phyloP scores from a whole-genome alignment of 2,888 invertebrate species.

The Folsomia candida region DNA sequence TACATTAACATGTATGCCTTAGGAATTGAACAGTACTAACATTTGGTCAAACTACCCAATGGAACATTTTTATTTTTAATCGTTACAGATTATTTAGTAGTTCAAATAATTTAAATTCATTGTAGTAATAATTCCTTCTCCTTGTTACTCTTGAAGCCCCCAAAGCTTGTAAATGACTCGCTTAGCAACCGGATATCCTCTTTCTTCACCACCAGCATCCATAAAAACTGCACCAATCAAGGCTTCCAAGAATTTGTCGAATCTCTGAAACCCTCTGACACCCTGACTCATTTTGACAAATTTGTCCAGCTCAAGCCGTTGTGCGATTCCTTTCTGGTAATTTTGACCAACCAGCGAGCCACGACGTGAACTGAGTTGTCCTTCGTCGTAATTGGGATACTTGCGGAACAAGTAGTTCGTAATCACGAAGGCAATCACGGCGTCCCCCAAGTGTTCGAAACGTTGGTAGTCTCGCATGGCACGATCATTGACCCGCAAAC shows the following conservation, averaged over 20 bases:
- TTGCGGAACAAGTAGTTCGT: not conserved
- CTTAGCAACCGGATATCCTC: not conserved
- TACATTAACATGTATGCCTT: too few relatives aligned
- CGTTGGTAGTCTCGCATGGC: not conserved
- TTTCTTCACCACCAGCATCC: not conserved
- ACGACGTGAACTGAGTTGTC: not conserved
- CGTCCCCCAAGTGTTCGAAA: slow-evolving; percentile 5
- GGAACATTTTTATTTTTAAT: too few relatives aligned
- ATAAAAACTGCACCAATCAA: not conserved
- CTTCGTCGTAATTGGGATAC: not conserved
- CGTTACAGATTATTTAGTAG: too few relatives aligned
- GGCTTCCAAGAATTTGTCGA: not conserved
- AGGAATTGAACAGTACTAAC: too few relatives aligned
- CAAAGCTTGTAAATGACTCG: slow-evolving; percentile 5
- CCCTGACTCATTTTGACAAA: not conserved
- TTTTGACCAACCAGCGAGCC: not conserved
- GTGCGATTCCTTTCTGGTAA: not conserved
- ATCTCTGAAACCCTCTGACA: not conserved
- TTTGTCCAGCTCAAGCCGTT: not conserved
- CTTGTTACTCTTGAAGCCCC: not conserved
- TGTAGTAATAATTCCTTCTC: too few relatives aligned
- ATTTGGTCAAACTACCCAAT: too few relatives aligned
- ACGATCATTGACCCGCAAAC: not conserved
- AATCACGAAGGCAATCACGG: slow-evolving; percentile 1
- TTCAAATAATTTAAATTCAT: too few relatives aligned